Percentiles rank a stretch among this genome's conserved stretches.
Conservation (phyloP, 64 coral and sea anemone species). For the Porites australiensis region DNA sequence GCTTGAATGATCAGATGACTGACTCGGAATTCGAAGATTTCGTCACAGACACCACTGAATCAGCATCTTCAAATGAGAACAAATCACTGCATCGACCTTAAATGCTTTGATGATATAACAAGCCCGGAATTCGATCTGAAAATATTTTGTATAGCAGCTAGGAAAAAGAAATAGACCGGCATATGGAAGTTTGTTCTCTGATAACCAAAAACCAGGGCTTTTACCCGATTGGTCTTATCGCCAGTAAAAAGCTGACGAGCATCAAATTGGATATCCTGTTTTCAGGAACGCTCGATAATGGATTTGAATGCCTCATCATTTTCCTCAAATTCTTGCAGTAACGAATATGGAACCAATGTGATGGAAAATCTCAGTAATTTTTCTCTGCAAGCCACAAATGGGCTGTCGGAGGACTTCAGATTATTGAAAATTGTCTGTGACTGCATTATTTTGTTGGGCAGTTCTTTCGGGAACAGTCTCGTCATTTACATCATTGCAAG, state of each 20-base stretch:
- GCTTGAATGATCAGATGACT: neutral
- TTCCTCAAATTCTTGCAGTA: neutral
- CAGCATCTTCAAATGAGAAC: neutral
- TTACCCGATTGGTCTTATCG: too few relatives aligned
- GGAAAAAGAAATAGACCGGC: too few relatives aligned
- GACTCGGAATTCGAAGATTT: neutral
- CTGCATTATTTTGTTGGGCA: slow-evolving; percentile 44
- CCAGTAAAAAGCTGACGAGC: neutral
- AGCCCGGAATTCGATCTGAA: too few relatives aligned
- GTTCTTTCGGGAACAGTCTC: slow-evolving; percentile 50
- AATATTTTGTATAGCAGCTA: too few relatives aligned
- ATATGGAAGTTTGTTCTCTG: too few relatives aligned
- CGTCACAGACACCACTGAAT: neutral
- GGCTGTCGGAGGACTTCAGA: neutral
- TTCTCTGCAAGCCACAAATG: neutral
- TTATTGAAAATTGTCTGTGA: slow-evolving; percentile 21
- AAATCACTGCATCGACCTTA: neutral
- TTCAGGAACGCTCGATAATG: neutral
- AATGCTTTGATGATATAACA: neutral
- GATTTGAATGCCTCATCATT: neutral
- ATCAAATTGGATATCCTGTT: neutral
- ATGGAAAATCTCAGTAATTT: neutral
- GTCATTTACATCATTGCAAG: slow-evolving; percentile 50
- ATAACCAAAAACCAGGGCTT: too few relatives aligned
- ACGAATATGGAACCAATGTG: neutral